Conservation (phyloP, 1,140 invertebrate genomes). For the Camponotus vicinus region DNA sequence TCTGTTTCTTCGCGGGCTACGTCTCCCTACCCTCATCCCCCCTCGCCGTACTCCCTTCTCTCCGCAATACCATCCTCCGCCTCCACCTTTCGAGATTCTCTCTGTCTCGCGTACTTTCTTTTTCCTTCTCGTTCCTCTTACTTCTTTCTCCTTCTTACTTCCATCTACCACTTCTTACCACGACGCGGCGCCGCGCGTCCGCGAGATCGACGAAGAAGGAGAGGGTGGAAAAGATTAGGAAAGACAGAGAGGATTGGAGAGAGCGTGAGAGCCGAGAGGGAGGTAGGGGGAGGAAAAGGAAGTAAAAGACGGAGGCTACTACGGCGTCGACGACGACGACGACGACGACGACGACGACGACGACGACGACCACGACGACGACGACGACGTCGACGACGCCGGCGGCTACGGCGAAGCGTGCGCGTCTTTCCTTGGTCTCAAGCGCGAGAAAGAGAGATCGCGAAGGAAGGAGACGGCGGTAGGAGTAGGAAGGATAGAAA, state of each 20-base stretch:
- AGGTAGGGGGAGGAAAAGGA: constrained; percentile 64
- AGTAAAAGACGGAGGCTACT: constrained; percentile 74
- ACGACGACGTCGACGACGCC: constrained; percentile 78
- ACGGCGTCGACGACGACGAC: constrained; percentile 60
- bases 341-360: constrained; percentile 61
- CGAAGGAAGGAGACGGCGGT: constrained; percentile 62
- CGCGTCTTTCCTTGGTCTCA: constrained; percentile 84
- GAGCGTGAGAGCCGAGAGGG: constrained; percentile 20
- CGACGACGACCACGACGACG: constrained; percentile 66
- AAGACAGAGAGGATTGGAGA: constrained; percentile 20
- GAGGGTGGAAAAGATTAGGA: constrained; percentile 9
- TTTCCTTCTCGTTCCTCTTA: constrained; percentile 51
- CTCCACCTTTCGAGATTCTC: constrained; percentile 45
- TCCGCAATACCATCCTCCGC: constrained; percentile 15
- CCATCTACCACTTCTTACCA: constrained; percentile 64
- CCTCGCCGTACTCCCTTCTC: constrained; percentile 38
- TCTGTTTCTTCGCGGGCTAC: constrained; percentile 81
- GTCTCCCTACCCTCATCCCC: constrained; percentile 60
- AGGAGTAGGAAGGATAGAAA: constrained; percentile 69
- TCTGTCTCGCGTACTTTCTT: constrained; percentile 50
- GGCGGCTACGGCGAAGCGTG: constrained; percentile 84
- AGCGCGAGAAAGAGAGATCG: constrained; percentile 64
- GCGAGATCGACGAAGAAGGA: constrained; percentile 18
- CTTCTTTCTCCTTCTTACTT: constrained; percentile 65
- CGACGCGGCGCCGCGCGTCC: constrained; percentile 43